A percentile compares a stretch with the other conserved stretches of the same genome.
Evolutionary conservation across 2,113 vertebrate species (phyloP).

Genomic region (Mus pahari): DNA sequence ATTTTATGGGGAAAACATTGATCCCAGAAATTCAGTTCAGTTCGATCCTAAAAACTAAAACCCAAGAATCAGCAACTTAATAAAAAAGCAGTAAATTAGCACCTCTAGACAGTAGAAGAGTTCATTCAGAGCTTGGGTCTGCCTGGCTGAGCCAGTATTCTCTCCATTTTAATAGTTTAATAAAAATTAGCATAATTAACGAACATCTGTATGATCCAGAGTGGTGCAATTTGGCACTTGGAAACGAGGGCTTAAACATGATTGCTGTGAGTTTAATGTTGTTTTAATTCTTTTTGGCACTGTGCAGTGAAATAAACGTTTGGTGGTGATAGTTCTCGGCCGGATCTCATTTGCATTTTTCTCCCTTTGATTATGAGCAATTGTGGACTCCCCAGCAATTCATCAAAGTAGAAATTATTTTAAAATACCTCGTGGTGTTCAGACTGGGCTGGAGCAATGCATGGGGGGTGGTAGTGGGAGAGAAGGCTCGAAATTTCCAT

Average conservation of each 20-base stretch:
- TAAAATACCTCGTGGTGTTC: constrained; percentile 84
- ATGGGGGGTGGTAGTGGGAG: not conserved
- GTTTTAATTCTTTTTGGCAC: constrained; percentile 92
- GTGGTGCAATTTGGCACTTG: constrained; percentile 91
- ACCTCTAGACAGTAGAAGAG: constrained; percentile 87
- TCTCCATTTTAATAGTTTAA: constrained; percentile 92
- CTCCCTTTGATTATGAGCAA: constrained; percentile 88
- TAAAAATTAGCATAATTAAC: constrained; percentile 94
- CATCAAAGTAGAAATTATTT: constrained; percentile 87
- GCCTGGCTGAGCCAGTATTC: constrained; percentile 87
- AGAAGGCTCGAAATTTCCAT: constrained; percentile 57
- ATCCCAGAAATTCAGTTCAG: constrained; percentile 75
- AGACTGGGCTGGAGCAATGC: constrained; percentile 66
- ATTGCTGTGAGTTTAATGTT: constrained; percentile 91
- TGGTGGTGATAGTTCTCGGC: constrained; percentile 85
- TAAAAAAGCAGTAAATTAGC: constrained; percentile 81
- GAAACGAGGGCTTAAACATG: constrained; percentile 90
- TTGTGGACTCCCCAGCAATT: constrained; percentile 84
- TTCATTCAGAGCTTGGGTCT: constrained; percentile 86
- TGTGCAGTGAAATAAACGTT: constrained; percentile 85
- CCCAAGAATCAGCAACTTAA: constrained; percentile 83
- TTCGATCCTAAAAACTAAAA: constrained; percentile 67
- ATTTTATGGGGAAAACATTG: constrained; percentile 70
- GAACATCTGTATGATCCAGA: constrained; percentile 92
- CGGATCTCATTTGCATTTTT: constrained; percentile 88